Conservation (phyloP, 2,797 vertebrate genomes). For the Pygocentrus nattereri region DNA sequence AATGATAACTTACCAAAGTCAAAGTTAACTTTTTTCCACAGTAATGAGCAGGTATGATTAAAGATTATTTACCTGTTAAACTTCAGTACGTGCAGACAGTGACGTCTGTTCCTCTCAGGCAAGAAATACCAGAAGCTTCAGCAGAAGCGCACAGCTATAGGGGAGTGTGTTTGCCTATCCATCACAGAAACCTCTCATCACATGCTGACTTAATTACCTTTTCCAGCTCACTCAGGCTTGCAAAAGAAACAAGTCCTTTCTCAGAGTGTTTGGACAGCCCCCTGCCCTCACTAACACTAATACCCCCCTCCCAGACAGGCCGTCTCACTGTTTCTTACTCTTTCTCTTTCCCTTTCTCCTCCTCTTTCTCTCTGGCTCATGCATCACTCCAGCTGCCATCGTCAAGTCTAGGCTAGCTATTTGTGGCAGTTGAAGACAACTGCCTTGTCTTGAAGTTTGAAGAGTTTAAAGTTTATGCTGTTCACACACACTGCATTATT, state of each 20-base stretch:
- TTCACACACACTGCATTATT: too few relatives aligned
- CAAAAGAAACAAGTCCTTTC: slow-evolving; percentile 78
- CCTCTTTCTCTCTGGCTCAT: slow-evolving; percentile 18
- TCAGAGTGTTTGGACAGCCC: slow-evolving; percentile 79
- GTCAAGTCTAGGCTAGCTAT: slow-evolving; percentile 25
- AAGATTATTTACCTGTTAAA: slow-evolving; percentile 7
- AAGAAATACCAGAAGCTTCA: slow-evolving; percentile 14
- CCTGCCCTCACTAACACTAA: slow-evolving; percentile 52
- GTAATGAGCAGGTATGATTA: not conserved
- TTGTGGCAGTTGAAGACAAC: not conserved
- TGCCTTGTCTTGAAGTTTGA: too few relatives aligned
- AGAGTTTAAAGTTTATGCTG: too few relatives aligned
- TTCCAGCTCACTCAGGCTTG: slow-evolving; percentile 77
- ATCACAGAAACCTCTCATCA: slow-evolving; percentile 75
- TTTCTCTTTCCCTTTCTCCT: slow-evolving; percentile 35
- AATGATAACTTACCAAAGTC: not conserved
- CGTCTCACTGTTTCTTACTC: slow-evolving; percentile 1
- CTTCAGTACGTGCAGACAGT: not conserved
- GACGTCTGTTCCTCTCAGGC: not conserved
- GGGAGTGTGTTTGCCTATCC: slow-evolving; percentile 65
- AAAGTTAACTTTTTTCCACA: not conserved
- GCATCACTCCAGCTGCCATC: slow-evolving; percentile 72
- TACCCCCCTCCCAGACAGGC: slow-evolving; percentile 10
- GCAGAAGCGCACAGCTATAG: not conserved
- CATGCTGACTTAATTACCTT: slow-evolving; percentile 78